phyloP scores from a whole-genome alignment of 1,140 invertebrate species.

The Macrobrachium rosenbergii region DNA sequence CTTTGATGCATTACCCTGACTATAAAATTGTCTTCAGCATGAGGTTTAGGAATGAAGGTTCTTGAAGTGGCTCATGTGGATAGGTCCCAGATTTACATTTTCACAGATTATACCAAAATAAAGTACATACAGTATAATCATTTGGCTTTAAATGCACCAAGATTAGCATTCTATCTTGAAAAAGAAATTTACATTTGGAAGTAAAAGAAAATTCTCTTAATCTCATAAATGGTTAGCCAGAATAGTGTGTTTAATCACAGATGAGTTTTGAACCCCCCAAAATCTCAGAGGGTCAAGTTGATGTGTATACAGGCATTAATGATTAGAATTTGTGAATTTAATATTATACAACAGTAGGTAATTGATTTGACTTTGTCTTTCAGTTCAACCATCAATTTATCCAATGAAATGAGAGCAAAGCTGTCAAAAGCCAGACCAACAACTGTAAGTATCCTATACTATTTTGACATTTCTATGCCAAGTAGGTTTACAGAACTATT shows the following conservation, averaged over 20 bases:
- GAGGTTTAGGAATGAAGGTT: too few relatives aligned
- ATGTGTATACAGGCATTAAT: not conserved
- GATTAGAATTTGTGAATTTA: not conserved
- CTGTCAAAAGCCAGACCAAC: slow-evolving; percentile 77
- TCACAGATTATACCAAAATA: too few relatives aligned
- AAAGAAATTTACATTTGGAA: too few relatives aligned
- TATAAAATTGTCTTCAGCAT: too few relatives aligned
- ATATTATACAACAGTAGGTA: not conserved
- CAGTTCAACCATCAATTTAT: slow-evolving; percentile 75
- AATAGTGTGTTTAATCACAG: not conserved
- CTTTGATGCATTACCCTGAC: too few relatives aligned
- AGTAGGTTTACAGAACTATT: too few relatives aligned
- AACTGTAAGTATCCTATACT: slow-evolving; percentile 75
- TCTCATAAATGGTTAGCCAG: not conserved
- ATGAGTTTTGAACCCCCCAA: slow-evolving; percentile 67
- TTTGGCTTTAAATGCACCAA: too few relatives aligned
- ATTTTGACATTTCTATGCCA: not conserved
- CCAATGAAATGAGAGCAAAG: slow-evolving; percentile 79
- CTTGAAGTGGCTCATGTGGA: too few relatives aligned
- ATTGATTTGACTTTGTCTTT: slow-evolving; percentile 42
- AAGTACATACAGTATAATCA: too few relatives aligned
- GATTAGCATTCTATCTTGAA: too few relatives aligned
- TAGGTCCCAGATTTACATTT: too few relatives aligned
- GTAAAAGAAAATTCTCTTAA: too few relatives aligned
- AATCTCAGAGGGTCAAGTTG: slow-evolving; percentile 64